Evolutionary conservation across 2,113 vertebrate species (phyloP), one percentile per base, ranked within the genome.

Genomic region (Lates calcarifer): DNA sequence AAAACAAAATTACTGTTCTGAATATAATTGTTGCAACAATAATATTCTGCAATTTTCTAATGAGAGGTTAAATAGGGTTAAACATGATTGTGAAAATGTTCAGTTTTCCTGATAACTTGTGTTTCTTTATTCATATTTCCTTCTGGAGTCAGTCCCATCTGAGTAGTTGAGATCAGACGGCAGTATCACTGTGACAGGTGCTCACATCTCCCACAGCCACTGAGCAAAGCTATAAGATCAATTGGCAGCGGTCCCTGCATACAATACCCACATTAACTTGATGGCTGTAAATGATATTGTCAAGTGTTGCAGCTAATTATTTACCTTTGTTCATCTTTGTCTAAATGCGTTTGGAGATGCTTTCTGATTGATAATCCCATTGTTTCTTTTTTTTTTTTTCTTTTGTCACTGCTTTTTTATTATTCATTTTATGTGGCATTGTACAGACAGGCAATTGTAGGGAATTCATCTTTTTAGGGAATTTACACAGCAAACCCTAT

Each of bases 401-500:
- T 85, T 93, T 93, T 91, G 89, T 92, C 81, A 94, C 84, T 49
- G 70, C 89, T 89, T 90, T 87, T 94, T 88, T 87, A 92, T 95
- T 94, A 95, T 96, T 96, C 72, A 95, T 94, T 87, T 62, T 57
- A 26, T 76, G 87, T 91, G 87, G 82, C 84, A 39, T 83, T 65
- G 89, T 51, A 65, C 83, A 83, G 92, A 95, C 90, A 94, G 2
- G 91, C 90, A 86, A 93, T 90, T 91, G 91, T 69, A 76, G 89
- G 91, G 89, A 94, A 93, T 93, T 92, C 79, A 31, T 90, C 79
- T 67, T 94, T 94, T 94, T 93, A 90, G 89, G 90, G 93, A 92
- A 86, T 92, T 94, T 94, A 85, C 89, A 85, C 85, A 86, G 84
- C 92, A 88, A 91, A 87, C 80, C 84, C 89, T 77, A 94, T 94